Percentiles rank a stretch among this genome's conserved stretches.
phyloP scores from a whole-genome alignment of 2,113 vertebrate species.

The Vanacampus margaritifer region DNA sequence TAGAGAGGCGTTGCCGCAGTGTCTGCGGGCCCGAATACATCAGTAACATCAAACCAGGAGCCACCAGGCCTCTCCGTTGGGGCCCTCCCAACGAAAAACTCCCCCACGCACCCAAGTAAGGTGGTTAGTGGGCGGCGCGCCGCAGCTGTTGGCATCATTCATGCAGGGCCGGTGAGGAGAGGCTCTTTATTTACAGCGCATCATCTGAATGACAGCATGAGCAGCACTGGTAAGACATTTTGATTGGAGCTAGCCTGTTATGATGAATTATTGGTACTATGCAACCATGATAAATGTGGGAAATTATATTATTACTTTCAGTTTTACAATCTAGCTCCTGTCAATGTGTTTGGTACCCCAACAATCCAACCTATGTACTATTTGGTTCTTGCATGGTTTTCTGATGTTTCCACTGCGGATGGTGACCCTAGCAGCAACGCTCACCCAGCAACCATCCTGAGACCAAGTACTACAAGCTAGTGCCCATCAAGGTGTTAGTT shows the following conservation, averaged over 20 bases:
- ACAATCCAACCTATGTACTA: background rate
- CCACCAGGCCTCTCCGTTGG: too few species aligned
- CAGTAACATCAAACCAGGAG: background rate
- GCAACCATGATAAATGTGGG: background rate
- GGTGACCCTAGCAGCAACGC: background rate
- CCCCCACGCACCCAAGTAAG: background rate
- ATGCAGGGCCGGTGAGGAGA: conserved; percentile 51
- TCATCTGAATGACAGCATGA: conserved; percentile 58
- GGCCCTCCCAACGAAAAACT: background rate
- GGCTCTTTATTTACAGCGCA: conserved; percentile 44
- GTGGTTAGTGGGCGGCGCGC: conserved; percentile 7
- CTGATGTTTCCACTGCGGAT: background rate
- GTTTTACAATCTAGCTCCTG: background rate
- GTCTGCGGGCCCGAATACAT: background rate
- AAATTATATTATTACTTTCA: background rate
- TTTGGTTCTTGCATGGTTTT: background rate
- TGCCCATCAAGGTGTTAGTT: background rate
- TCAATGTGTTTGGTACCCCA: background rate
- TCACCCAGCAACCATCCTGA: background rate
- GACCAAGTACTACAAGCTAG: background rate
- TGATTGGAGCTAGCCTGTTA: background rate
- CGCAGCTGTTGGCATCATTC: conserved; percentile 45
- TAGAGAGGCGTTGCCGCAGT: conserved; percentile 13
- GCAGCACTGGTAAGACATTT: conserved; percentile 58
- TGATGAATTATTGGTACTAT: background rate